phyloP scores from a whole-genome alignment of 2,888 invertebrate genomes.

The Ormia ochracea region DNA sequence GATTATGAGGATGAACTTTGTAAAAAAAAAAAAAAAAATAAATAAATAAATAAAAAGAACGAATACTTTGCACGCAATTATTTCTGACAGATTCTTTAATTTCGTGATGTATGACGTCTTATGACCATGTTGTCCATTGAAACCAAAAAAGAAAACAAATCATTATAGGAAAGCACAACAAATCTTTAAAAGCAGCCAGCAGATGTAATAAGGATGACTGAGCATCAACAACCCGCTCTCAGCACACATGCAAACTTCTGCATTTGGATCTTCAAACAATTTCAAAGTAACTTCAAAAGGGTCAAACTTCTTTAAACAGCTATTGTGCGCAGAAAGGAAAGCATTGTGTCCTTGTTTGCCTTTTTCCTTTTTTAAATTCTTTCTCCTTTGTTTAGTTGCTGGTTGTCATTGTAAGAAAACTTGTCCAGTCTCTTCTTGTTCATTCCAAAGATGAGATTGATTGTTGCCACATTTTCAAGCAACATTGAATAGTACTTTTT shows the following conservation, averaged over 20 bases:
- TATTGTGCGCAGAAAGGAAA: conserved; percentile 10
- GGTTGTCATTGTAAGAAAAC: conserved; percentile 39
- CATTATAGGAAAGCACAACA: conserved; percentile 14
- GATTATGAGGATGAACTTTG: conserved; percentile 29
- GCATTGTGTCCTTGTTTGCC: conserved; percentile 24
- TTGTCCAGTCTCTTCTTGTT: conserved; percentile 38
- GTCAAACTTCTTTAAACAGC: conserved; percentile 43
- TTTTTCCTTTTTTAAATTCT: conserved; percentile 23
- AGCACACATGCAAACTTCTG: background rate
- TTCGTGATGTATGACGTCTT: conserved; percentile 49
- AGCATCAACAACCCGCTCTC: conserved; percentile 40
- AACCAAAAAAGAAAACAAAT: conserved; percentile 17
- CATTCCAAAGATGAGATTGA: conserved; percentile 43
- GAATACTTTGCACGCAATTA: conserved; percentile 45
- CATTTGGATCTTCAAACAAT: background rate
- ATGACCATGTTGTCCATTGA: conserved; percentile 40
- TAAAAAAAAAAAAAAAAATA: background rate
- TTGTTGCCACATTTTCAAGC: conserved; percentile 44
- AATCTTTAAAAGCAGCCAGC: conserved; percentile 21
- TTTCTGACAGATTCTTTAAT: conserved; percentile 50
- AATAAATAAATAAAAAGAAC: too few relatives aligned
- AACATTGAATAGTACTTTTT: conserved; percentile 33
- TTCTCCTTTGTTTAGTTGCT: background rate
- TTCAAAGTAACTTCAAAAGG: conserved; percentile 25
- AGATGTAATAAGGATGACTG: conserved; percentile 28